Evolutionary conservation across 2,113 vertebrate species (phyloP).

Genomic region (Myxocyprinus asiaticus): DNA sequence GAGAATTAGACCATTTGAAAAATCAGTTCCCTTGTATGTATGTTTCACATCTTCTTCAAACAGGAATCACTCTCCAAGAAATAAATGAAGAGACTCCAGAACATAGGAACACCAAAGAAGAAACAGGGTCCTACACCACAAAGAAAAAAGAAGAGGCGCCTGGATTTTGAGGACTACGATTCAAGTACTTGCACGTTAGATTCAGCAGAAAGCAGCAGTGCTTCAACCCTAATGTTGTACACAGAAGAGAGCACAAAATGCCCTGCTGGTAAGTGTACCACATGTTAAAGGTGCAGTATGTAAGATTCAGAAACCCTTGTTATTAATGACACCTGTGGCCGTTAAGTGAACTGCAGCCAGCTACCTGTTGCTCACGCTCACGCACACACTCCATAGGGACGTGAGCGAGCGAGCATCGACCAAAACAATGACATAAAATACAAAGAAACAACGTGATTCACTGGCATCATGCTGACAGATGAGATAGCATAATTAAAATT

Average conservation of each 20-base stretch:
- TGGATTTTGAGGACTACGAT: constrained; percentile 30
- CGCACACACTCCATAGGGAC: too few species aligned
- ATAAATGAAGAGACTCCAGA: constrained; percentile 39
- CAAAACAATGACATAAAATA: too few species aligned
- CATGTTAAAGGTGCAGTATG: neutral
- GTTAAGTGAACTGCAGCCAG: too few species aligned
- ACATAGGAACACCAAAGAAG: constrained; percentile 38
- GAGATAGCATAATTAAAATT: too few species aligned
- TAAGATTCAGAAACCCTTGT: constrained; percentile 2
- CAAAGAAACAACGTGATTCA: too few species aligned
- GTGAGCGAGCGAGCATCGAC: too few species aligned
- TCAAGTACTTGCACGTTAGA: constrained; percentile 21
- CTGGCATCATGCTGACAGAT: too few species aligned
- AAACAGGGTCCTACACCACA: constrained; percentile 34
- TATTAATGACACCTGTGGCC: too few species aligned
- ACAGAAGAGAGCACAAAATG: constrained; percentile 6
- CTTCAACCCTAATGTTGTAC: constrained; percentile 36
- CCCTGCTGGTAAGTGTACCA: constrained; percentile 19
- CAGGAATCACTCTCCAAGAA: constrained; percentile 32
- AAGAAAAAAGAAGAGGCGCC: constrained; percentile 9
- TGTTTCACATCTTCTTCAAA: neutral
- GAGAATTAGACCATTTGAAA: neutral
- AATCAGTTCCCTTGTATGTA: neutral
- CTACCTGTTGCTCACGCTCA: too few species aligned
- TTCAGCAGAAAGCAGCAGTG: too few species aligned